Evolutionary conservation across 2,888 invertebrate genomes (phyloP), one percentile per base, ranked within the genome.

Genomic region (Timema cristinae): DNA sequence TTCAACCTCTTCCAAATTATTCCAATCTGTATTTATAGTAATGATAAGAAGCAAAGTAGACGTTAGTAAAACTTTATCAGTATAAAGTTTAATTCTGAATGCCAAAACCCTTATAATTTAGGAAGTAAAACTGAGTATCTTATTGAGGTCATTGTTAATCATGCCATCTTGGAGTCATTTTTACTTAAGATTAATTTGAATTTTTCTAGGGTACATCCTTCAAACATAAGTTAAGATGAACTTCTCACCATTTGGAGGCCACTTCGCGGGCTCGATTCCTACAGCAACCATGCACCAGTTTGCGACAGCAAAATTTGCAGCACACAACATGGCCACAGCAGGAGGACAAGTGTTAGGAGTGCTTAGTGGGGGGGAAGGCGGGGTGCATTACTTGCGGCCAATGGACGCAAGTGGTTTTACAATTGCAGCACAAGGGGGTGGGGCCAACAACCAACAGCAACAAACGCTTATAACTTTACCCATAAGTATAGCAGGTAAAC

Each of bases 401-500:
- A 82, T 88, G 63, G 88, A 88, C 77, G 84, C 86, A 1, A 86
- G 85, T 77, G 79, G 82, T 73, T 80, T 84, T 77, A 74, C 80
- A 76, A 73, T 79, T n/a, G 73, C 73, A 66, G 61, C 71, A 4
- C 73, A 73, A 56, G 71, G 73, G 5, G 49, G 69, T n/a, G 72
- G 73, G 13, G 69, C 69, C 63, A 73, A 71, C 48, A 72, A 73
- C 50, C 77, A 71, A 70, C 75, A 72, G 66, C 77, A 75, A 69
- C 77, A 74, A 73, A 73, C 75, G 74, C 85, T 92, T 76, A 91
- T 93, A 77, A 89, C 92, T n/a, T 82, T 93, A 80, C 93, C 92
- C 50, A 91, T 92, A 76, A 87, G 90, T 11, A 87, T 92, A 82
- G 91, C 91, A 0, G 91, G 91, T 6, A 91, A 91, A 77, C 89